A percentile compares a stretch with the other conserved stretches of the same genome.
phyloP scores from a whole-genome alignment of 2,797 vertebrate species.

The Myotis pilosus region DNA sequence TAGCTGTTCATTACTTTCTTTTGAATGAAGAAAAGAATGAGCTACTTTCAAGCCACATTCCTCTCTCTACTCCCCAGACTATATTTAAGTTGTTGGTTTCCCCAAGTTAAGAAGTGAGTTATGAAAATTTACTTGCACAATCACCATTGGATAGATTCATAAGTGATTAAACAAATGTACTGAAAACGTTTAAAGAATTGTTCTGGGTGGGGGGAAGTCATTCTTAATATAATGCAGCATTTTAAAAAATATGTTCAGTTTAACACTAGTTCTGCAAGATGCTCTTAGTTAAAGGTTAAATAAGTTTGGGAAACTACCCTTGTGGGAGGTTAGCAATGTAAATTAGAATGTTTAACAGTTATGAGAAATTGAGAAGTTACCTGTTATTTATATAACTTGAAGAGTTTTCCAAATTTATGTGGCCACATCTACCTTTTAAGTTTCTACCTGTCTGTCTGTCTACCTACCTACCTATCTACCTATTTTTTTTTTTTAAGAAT shows the following conservation, averaged over 20 bases:
- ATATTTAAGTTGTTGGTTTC: neutral
- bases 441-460: neutral
- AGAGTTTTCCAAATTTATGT: neutral
- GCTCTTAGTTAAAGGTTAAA: neutral
- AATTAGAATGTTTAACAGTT: neutral
- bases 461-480: neutral
- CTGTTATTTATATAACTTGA: neutral
- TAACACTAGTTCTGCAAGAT: neutral
- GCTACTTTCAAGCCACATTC: neutral
- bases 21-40: neutral
- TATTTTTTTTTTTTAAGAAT: conserved; percentile 1
- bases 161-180: neutral
- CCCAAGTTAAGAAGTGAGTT: neutral
- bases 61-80: neutral
- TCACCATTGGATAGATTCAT: neutral
- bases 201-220: neutral
- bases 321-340: neutral
- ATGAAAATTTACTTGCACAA: conserved; percentile 1
- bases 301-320: neutral
- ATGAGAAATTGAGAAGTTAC: neutral
- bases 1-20: neutral
- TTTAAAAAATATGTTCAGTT: neutral
- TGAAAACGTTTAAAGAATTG: neutral
- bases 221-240: neutral
- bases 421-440: neutral